These are phyloP conservation scores for Pyralis farinalis DNA, from an alignment of 2,888 invertebrate species.

Conservation along the genomic window DNA sequence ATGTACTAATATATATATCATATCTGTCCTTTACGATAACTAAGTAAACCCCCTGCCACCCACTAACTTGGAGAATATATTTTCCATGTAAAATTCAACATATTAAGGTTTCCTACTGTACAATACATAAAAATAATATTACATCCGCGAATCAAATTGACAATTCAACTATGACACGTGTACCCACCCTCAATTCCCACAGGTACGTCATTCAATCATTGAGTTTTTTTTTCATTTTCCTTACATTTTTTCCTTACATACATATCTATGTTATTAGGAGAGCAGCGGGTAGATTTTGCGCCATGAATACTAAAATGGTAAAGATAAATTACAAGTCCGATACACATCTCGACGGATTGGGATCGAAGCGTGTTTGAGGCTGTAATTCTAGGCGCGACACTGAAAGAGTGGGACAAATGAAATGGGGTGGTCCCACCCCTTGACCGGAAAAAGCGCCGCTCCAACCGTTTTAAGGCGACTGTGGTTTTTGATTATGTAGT, in stretches of 20 bases:
- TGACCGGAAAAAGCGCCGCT: neutral
- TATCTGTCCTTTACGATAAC: neutral
- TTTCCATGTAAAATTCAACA: constrained; percentile 4
- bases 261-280: constrained; percentile 31
- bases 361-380: constrained; percentile 51
- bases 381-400: no score
- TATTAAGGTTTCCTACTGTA: constrained; percentile 8
- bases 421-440: neutral
- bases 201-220: constrained; percentile 77
- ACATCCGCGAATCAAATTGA: constrained; percentile 49
- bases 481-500: no score
- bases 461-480: no score
- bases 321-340: constrained; percentile 65
- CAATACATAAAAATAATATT: constrained; percentile 24
- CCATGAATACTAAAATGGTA: constrained; percentile 57
- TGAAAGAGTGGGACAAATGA: constrained; percentile 38
- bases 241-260: constrained; percentile 22
- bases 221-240: constrained; percentile 53
- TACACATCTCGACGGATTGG: constrained; percentile 52
- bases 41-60: neutral
- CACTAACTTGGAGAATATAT: neutral
- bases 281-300: constrained; percentile 37
- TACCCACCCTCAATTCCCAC: constrained; percentile 61
- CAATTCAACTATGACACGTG: constrained; percentile 63
- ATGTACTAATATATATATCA: no score